Evolutionary conservation across 2,888 invertebrate species (phyloP).

Genomic region (Orchesella flavescens): DNA sequence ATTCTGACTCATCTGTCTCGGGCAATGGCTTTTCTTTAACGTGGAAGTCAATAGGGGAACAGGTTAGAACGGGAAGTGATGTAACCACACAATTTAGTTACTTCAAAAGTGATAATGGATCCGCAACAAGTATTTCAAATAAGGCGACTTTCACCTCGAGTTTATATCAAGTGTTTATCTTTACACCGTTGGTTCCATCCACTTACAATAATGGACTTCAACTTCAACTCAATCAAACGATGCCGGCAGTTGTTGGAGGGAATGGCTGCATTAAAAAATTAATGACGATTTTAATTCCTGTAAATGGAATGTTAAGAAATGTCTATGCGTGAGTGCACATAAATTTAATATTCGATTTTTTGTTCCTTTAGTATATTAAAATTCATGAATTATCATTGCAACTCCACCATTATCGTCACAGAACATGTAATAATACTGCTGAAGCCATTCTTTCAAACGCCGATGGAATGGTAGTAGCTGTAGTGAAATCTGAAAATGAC

Average conservation of each 20-base stretch:
- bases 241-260: not conserved
- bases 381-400: not conserved
- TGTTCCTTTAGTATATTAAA: not conserved
- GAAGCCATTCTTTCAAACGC: slow-evolving; percentile 6
- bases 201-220: slow-evolving; percentile 34
- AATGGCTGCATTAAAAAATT: slow-evolving; percentile 18
- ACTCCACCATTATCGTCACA: not conserved
- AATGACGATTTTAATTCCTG: slow-evolving; percentile 14
- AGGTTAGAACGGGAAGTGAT: slow-evolving; percentile 18
- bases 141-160: not conserved
- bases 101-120: slow-evolving; percentile 5
- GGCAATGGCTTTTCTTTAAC: slow-evolving; percentile 37
- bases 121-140: not conserved
- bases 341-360: not conserved
- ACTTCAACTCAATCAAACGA: slow-evolving; percentile 32
- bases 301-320: slow-evolving; percentile 23
- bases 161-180: slow-evolving; percentile 33
- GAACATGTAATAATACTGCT: not conserved
- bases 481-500: not conserved
- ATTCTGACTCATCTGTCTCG: slow-evolving; percentile 37
- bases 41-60: not conserved
- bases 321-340: not conserved
- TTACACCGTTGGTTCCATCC: slow-evolving; percentile 13
- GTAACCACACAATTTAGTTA: slow-evolving; percentile 35
- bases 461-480: slow-evolving; percentile 37